These are phyloP conservation scores for Mythimna impura DNA, from an alignment of 2,888 invertebrate species.

Conservation along the genomic window DNA sequence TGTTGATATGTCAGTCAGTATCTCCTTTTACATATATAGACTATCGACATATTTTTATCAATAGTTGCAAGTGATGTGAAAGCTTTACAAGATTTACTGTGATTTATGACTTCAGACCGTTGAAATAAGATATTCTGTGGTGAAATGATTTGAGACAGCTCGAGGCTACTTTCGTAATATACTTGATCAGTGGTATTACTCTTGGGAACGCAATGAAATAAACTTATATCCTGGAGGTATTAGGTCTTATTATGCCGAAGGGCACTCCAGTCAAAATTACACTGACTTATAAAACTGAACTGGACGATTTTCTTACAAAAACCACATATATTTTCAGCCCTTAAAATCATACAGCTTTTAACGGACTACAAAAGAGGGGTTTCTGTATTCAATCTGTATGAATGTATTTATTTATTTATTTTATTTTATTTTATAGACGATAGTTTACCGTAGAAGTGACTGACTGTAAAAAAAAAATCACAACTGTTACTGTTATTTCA, in stretches of 20 bases:
- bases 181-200: background rate
- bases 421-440: no score
- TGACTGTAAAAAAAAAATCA: no score
- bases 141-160: background rate
- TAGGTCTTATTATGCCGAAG: background rate
- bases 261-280: background rate
- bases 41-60: conserved; percentile 14
- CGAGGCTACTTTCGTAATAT: background rate
- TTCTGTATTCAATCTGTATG: no score
- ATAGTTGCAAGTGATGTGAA: background rate
- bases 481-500: no score
- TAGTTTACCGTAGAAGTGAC: no score
- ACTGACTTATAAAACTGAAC: no score
- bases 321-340: background rate
- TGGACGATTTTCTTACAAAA: background rate
- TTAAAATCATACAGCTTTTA: background rate
- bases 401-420: no score
- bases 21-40: background rate
- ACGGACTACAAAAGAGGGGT: no score
- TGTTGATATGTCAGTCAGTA: no score
- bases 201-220: background rate
- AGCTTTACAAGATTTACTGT: background rate
- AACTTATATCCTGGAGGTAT: background rate
- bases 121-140: conserved; percentile 2
- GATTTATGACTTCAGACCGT: conserved; percentile 12